Percentiles rank a stretch among this genome's conserved stretches.
phyloP scores from a whole-genome alignment of 2,888 invertebrate species.

The Agrilus biguttatus region DNA sequence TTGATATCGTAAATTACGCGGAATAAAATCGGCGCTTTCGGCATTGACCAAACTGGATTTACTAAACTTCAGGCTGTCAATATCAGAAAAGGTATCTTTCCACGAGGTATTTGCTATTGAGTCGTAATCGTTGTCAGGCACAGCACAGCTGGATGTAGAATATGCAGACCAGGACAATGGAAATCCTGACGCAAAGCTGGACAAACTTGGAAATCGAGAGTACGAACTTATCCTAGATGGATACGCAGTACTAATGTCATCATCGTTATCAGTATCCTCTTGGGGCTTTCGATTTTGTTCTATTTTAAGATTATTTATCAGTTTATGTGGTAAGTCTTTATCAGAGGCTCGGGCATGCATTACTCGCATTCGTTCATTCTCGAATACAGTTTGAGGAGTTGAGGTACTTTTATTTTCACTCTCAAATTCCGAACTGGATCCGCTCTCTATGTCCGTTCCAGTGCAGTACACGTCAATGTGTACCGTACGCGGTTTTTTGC shows the following conservation, averaged over 20 bases:
- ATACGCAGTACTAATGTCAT: conserved; percentile 43
- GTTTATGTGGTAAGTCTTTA: conserved; percentile 30
- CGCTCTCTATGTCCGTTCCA: conserved; percentile 38
- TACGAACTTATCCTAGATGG: conserved; percentile 45
- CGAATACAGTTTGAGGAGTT: conserved; percentile 49
- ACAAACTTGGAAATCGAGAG: conserved; percentile 41
- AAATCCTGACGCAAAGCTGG: conserved; percentile 35
- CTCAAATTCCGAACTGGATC: conserved; percentile 22
- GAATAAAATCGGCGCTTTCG: conserved; percentile 37
- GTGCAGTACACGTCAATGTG: conserved; percentile 66
- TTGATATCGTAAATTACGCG: conserved; percentile 23
- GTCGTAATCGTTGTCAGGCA: conserved; percentile 33
- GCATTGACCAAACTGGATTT: conserved; percentile 35
- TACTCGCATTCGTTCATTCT: conserved; percentile 43
- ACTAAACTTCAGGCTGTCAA: conserved; percentile 35
- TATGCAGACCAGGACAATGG: conserved; percentile 33
- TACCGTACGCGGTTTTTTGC: conserved; percentile 46
- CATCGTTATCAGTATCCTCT: conserved; percentile 27
- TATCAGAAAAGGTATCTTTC: conserved; percentile 46
- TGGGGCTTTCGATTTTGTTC: conserved; percentile 13
- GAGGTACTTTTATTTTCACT: conserved; percentile 34
- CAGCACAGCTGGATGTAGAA: conserved; percentile 34
- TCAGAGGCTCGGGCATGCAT: conserved; percentile 39
- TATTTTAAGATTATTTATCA: conserved; percentile 14
- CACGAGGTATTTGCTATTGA: conserved; percentile 40